These are phyloP conservation scores for Eurypyga helias DNA, from an alignment of 2,113 vertebrate species.

Conservation along the genomic window DNA sequence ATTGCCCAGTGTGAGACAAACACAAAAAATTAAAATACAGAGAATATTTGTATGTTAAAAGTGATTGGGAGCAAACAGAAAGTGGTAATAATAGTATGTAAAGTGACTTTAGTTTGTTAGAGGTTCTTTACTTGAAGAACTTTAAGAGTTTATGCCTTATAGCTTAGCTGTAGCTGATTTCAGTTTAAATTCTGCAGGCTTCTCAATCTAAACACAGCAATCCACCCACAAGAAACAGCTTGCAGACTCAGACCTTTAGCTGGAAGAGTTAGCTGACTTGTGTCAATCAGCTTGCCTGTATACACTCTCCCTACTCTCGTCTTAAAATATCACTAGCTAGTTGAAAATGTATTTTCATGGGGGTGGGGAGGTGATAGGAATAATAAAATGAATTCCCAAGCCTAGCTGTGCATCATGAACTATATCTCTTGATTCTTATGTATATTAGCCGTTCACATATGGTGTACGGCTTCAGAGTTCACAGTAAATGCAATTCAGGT, in stretches of 20 bases:
- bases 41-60: background rate
- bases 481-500: background rate
- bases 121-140: background rate
- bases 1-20: background rate
- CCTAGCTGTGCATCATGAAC: background rate
- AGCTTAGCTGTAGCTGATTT: background rate
- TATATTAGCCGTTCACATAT: background rate
- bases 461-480: background rate
- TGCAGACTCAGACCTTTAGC: constrained; percentile 61
- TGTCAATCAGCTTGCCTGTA: constrained; percentile 26
- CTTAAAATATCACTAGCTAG: constrained; percentile 28
- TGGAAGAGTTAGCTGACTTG: constrained; percentile 30
- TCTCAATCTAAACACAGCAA: background rate
- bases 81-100: background rate
- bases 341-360: constrained; percentile 28
- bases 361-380: background rate
- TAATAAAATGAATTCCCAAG: constrained; percentile 27
- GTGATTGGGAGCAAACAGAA: background rate
- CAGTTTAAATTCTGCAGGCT: background rate
- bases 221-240: constrained; percentile 66
- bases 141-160: background rate
- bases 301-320: background rate
- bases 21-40: background rate
- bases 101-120: background rate
- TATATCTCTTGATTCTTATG: background rate